Conservation (phyloP, 2,113 vertebrate genomes). For the Myotis brandtii region DNA sequence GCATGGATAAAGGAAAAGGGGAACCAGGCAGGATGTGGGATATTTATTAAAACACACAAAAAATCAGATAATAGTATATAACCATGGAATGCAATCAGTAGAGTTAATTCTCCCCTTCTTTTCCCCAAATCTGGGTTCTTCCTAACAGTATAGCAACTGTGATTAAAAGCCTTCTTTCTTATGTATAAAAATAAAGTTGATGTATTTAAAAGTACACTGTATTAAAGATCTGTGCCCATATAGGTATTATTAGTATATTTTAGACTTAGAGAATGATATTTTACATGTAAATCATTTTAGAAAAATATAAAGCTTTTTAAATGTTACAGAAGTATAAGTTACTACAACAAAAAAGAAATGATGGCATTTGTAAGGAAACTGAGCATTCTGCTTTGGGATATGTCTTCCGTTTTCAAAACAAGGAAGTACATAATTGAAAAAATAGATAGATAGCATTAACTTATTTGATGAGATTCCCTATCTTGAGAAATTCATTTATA, state of each 20-base stretch:
- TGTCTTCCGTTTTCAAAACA: not conserved
- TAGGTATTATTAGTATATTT: not conserved
- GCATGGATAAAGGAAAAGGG: not conserved
- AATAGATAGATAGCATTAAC: not conserved
- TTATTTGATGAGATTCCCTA: constrained; percentile 28
- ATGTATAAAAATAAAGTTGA: not conserved
- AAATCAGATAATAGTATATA: not conserved
- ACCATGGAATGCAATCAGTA: not conserved
- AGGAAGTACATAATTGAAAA: not conserved
- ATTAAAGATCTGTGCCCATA: constrained; percentile 1
- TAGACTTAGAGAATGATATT: not conserved
- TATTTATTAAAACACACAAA: not conserved
- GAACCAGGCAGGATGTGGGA: not conserved
- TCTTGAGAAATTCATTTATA: not conserved
- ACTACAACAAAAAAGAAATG: not conserved
- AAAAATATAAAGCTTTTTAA: not conserved
- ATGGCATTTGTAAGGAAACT: constrained; percentile 7
- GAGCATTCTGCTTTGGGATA: not conserved
- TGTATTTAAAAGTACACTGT: not conserved
- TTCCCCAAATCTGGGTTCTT: not conserved
- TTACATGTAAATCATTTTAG: not conserved
- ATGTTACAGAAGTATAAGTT: not conserved
- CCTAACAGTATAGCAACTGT: too few relatives aligned
- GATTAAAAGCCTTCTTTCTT: not conserved
- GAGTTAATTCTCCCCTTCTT: not conserved